phyloP scores from a whole-genome alignment of 2,113 vertebrate genomes.

The Halcyon malimbica region DNA sequence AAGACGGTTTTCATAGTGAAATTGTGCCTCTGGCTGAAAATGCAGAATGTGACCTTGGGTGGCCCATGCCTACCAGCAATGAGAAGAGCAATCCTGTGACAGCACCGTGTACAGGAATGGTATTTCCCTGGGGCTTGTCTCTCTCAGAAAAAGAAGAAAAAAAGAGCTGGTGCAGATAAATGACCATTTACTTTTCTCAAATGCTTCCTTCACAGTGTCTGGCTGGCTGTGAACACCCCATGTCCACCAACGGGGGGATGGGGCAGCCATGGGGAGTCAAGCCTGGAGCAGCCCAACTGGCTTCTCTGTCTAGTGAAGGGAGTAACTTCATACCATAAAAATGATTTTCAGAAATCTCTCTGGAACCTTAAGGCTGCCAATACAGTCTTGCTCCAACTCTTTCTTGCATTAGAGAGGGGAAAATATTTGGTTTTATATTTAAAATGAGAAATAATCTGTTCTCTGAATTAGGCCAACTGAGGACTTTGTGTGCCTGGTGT shows the following conservation, averaged over 20 bases:
- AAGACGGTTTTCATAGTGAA: background rate
- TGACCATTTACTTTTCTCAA: background rate
- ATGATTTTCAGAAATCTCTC: background rate
- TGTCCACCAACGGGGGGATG: background rate
- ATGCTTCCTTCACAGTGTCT: background rate
- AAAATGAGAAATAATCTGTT: background rate
- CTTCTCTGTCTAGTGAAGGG: constrained; percentile 66
- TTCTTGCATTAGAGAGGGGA: background rate
- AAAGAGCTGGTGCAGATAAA: background rate
- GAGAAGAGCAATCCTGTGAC: background rate
- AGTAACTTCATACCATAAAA: background rate
- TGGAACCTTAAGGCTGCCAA: background rate
- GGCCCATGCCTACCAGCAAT: background rate
- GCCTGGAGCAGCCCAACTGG: constrained; percentile 11
- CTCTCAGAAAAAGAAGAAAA: background rate
- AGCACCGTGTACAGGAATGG: background rate
- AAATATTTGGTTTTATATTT: background rate
- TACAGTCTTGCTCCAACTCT: background rate
- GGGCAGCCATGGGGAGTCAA: constrained; percentile 44
- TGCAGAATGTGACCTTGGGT: background rate
- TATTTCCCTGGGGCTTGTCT: background rate
- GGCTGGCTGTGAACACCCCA: constrained; percentile 45
- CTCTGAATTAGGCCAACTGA: background rate
- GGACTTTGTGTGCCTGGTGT: background rate
- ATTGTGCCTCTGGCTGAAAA: background rate